Evolutionary conservation across 2,797 vertebrate species (phyloP).

Genomic region (Heterohyrax brucei): DNA sequence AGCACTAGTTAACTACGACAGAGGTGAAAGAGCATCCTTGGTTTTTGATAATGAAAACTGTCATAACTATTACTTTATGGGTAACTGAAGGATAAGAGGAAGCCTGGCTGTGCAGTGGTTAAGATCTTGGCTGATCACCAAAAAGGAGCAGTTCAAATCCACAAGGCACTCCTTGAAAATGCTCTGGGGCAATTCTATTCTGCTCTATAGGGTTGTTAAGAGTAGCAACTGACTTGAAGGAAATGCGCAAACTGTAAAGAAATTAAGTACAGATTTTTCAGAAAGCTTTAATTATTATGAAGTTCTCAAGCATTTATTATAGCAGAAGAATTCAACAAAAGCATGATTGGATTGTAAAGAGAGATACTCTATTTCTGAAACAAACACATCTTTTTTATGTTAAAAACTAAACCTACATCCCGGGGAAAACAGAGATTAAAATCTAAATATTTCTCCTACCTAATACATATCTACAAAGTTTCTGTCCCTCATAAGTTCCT

Average conservation of each 20-base stretch:
- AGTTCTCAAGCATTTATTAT: slow-evolving; percentile 52
- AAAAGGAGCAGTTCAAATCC: too few species aligned
- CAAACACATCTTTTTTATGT: background rate
- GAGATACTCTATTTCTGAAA: background rate
- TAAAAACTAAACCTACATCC: slow-evolving; percentile 21
- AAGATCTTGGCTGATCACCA: too few species aligned
- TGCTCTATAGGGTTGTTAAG: too few species aligned
- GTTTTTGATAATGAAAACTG: slow-evolving; percentile 29
- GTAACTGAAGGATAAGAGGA: background rate
- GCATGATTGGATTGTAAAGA: background rate
- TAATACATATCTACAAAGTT: background rate
- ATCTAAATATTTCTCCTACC: background rate
- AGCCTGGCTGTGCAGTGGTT: too few species aligned
- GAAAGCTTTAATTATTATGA: slow-evolving; percentile 47
- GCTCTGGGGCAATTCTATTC: too few species aligned
- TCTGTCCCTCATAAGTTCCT: background rate
- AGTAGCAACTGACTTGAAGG: too few species aligned
- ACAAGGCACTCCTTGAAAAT: too few species aligned
- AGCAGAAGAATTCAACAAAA: slow-evolving; percentile 48
- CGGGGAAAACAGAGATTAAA: background rate
- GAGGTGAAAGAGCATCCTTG: slow-evolving; percentile 13
- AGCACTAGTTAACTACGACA: too few species aligned
- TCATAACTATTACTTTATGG: background rate
- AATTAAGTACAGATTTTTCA: background rate
- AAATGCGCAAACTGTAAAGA: background rate